These are phyloP conservation scores for Upupa epops DNA, from an alignment of 2,113 vertebrate genomes.

Conservation along the genomic window DNA sequence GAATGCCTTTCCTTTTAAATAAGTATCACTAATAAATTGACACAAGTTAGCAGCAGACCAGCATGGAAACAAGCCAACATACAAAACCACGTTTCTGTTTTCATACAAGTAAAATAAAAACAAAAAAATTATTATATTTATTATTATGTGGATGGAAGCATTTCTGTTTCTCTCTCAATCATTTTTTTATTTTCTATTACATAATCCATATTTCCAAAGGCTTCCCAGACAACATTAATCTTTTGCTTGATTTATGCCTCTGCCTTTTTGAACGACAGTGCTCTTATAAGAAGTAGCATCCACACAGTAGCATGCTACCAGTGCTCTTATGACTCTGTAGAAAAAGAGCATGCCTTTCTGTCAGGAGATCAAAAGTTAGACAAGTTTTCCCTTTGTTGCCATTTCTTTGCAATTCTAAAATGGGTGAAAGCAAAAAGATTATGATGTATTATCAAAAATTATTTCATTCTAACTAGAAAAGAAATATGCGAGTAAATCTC, in stretches of 20 bases:
- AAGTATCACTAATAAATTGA: background rate
- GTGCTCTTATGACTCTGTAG: background rate
- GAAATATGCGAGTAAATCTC: background rate
- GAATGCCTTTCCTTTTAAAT: background rate
- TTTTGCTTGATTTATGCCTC: background rate
- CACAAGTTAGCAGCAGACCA: background rate
- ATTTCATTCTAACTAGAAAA: background rate
- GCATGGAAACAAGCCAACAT: background rate
- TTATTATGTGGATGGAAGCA: background rate
- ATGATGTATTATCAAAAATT: background rate
- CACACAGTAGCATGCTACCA: background rate
- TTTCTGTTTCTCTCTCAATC: background rate
- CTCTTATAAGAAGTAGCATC: background rate
- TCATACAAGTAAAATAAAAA: background rate
- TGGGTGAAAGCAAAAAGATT: background rate
- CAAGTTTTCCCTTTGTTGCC: background rate
- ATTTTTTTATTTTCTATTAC: background rate
- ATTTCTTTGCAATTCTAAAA: background rate
- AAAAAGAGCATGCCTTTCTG: background rate
- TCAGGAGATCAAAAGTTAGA: background rate
- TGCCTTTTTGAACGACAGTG: background rate
- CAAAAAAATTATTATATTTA: background rate
- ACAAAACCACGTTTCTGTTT: background rate
- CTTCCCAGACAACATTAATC: background rate
- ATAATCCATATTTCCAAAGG: background rate